Conservation (phyloP, 2,888 invertebrate species). For the Sclerodermus sp. region DNA sequence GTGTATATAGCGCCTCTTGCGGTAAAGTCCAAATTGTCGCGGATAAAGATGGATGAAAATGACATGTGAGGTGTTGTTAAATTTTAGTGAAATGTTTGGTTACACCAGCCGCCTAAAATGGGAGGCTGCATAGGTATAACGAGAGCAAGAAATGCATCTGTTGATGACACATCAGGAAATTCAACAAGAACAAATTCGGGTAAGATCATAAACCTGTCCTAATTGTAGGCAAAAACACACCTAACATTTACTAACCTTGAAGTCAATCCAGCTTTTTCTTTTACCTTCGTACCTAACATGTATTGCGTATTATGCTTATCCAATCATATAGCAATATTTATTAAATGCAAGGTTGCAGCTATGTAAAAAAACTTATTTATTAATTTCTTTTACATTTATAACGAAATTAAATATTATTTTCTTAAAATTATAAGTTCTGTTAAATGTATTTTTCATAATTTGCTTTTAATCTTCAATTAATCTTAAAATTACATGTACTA, state of each 20-base stretch:
- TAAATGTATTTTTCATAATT: background rate
- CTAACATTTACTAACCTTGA: slow-evolving; percentile 47
- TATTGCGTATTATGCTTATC: slow-evolving; percentile 20
- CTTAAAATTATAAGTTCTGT: background rate
- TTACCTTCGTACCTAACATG: slow-evolving; percentile 21
- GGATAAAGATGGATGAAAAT: slow-evolving; percentile 52
- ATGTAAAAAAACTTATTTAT: background rate
- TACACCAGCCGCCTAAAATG: slow-evolving; percentile 68
- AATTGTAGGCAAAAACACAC: slow-evolving; percentile 18
- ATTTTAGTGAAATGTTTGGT: slow-evolving; percentile 60
- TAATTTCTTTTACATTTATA: background rate
- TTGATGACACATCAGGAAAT: slow-evolving; percentile 78
- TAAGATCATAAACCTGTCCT: slow-evolving; percentile 50
- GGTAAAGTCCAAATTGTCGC: slow-evolving; percentile 12
- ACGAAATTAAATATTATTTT: background rate
- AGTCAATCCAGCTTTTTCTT: slow-evolving; percentile 25
- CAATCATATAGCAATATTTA: slow-evolving; percentile 12
- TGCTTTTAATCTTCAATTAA: background rate
- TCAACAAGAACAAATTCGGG: slow-evolving; percentile 82
- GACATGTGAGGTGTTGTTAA: slow-evolving; percentile 53
- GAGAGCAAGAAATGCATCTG: slow-evolving; percentile 79
- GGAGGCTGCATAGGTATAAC: slow-evolving; percentile 87
- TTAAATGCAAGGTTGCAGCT: background rate
- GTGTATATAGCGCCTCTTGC: slow-evolving; percentile 26
- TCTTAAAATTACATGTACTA: background rate